Evolutionary conservation across 1,140 invertebrate genomes (phyloP), one percentile per base, ranked within the genome.

Genomic region (Drosophila melanica): DNA sequence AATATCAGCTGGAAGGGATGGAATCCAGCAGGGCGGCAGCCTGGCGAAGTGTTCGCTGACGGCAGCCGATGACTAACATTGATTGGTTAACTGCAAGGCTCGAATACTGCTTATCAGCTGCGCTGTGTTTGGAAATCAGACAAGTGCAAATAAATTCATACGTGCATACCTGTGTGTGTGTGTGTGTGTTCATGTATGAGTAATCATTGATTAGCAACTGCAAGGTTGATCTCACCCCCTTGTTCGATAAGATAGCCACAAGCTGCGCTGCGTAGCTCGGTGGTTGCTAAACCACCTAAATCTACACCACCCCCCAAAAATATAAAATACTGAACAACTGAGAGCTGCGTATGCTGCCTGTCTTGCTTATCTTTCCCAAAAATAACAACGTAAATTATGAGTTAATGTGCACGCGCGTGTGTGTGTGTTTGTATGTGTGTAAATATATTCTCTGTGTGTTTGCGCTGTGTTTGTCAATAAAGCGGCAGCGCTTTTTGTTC

Each of bases 381-480:
- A 87, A 87, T 82, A 87, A 89, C 84, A 89, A 77, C 82, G 82
- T 87, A 87, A 87, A 87, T 87, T 87, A 89, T 87, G 82, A 87
- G 82, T 86, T 87, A 87, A 86, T 87, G 72, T 75, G 70, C 54
- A 44, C 65, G 75, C 57, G 63, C 59, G 51, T 39, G 39, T 71
- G 51, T 77, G 54, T 51, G 14, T 62, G 50, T 68, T 41, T 66
- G 74, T 67, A 54, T 66, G 74, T 62, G 69, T 81, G 73, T 82
- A 81, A 75, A 86, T 79, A 84, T 84, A 76, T 82, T 87, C 81
- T 82, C 50, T 23, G 20, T 23, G 20, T 23, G 20, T 23, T 23
- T 23, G 41, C 51, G 37, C 57, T 60, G 47, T 73, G 64, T 73
- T 73, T 68, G 81, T 85, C 81, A 85, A 85, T 85, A 86, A 74